Percentiles rank a stretch among this genome's conserved stretches.
Evolutionary conservation across 2,113 vertebrate genomes (phyloP).

Genomic region (Okapia johnstoni): DNA sequence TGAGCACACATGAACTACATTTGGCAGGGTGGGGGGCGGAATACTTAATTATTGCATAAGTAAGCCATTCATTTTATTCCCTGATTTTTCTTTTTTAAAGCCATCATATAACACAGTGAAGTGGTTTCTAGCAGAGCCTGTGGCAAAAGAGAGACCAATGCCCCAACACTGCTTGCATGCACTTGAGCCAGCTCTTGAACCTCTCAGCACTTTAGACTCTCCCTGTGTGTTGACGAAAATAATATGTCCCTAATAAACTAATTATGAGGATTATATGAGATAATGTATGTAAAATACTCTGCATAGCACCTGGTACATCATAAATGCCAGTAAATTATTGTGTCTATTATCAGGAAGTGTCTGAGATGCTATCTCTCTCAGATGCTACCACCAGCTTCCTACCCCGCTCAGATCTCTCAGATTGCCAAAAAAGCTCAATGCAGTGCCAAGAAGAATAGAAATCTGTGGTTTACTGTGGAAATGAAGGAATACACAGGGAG

Average conservation of each 20-base stretch:
- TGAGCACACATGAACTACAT: background rate
- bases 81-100: background rate
- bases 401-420: background rate
- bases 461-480: background rate
- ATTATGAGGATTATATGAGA: constrained; percentile 34
- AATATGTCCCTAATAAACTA: background rate
- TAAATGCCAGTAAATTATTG: background rate
- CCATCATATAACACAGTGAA: background rate
- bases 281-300: constrained; percentile 21
- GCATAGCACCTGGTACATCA: background rate
- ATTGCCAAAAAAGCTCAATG: background rate
- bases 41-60: background rate
- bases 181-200: background rate
- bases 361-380: background rate
- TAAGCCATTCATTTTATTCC: background rate
- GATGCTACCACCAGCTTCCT: background rate
- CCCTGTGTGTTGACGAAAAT: background rate
- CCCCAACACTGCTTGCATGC: background rate
- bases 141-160: background rate
- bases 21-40: background rate
- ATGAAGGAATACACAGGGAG: constrained; percentile 3
- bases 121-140: background rate
- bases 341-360: background rate
- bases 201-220: background rate
- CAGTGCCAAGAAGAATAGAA: background rate